Evolutionary conservation across 2,888 invertebrate species (phyloP).

Genomic region (Phortica okadai): DNA sequence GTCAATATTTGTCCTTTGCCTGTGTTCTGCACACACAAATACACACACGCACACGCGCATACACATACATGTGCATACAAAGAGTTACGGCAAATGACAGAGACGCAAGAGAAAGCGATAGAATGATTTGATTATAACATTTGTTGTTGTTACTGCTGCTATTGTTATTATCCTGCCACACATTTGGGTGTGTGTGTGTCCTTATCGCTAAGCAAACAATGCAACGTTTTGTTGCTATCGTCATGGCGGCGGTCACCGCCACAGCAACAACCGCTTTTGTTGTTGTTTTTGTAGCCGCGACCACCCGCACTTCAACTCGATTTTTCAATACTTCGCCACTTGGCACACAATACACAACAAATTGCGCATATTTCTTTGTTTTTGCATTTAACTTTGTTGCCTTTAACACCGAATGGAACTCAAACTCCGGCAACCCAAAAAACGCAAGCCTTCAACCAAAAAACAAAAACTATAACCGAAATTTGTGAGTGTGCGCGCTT

Average conservation of each 20-base stretch:
- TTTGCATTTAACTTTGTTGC: constrained; percentile 66
- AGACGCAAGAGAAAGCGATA: not conserved
- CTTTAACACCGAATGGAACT: constrained; percentile 68
- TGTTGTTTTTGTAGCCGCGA: constrained; percentile 44
- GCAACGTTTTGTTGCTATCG: constrained; percentile 53
- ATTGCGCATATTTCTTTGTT: constrained; percentile 46
- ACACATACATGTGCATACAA: constrained; percentile 12
- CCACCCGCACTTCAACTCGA: constrained; percentile 61
- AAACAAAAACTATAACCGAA: constrained; percentile 16
- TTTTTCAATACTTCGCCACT: constrained; percentile 28
- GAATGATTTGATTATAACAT: constrained; percentile 19
- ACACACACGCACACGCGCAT: not conserved
- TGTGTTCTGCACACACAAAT: constrained; percentile 34
- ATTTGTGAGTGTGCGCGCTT: not conserved
- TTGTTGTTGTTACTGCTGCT: constrained; percentile 40
- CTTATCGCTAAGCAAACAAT: constrained; percentile 67
- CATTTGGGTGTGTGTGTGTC: constrained; percentile 40
- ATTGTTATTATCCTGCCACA: constrained; percentile 14
- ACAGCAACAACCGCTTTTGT: constrained; percentile 40
- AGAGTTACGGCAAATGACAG: constrained; percentile 3
- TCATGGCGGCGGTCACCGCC: not conserved
- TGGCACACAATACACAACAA: not conserved
- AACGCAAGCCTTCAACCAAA: not conserved
- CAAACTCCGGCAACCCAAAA: constrained; percentile 22
- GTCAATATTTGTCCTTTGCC: constrained; percentile 58